Conservation (phyloP, 1,140 invertebrate genomes). For the Drosophila sproati region DNA sequence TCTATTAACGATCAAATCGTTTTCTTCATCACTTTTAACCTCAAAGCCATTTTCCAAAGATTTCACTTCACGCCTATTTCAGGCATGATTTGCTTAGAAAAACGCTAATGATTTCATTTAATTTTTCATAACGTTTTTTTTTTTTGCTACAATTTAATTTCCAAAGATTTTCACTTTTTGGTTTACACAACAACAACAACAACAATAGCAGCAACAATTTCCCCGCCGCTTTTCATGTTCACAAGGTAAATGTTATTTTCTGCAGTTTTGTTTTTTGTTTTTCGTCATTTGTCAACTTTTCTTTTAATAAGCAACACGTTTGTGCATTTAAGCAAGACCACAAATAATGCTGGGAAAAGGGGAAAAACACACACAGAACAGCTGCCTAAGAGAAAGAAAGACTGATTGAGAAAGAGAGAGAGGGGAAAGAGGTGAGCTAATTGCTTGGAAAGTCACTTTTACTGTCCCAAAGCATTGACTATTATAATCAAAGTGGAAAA, state of each 20-base stretch:
- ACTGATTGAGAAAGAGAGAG: neutral
- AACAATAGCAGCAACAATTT: constrained; percentile 1
- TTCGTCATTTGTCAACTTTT: constrained; percentile 47
- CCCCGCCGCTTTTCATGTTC: constrained; percentile 24
- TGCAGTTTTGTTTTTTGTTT: constrained; percentile 29
- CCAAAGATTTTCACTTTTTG: constrained; percentile 69
- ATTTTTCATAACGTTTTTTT: constrained; percentile 51
- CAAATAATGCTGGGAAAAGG: neutral
- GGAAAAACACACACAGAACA: constrained; percentile 2
- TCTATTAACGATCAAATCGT: neutral
- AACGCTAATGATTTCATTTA: constrained; percentile 31
- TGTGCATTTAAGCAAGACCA: constrained; percentile 42
- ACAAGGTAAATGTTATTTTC: constrained; percentile 47
- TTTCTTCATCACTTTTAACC: constrained; percentile 10
- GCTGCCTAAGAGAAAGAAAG: constrained; percentile 1
- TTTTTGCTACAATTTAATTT: constrained; percentile 41
- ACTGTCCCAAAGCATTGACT: neutral
- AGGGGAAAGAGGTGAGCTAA: constrained; percentile 23
- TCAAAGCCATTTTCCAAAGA: constrained; percentile 3
- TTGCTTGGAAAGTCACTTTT: constrained; percentile 37
- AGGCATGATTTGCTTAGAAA: constrained; percentile 52
- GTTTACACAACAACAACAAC: neutral
- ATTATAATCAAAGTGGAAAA: constrained; percentile 14
- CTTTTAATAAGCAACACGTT: constrained; percentile 49
- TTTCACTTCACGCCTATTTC: constrained; percentile 34